Base-by-base conservation (phyloP, 30 jellyfish, hydroid and myxozoan species). In the Aurelia sp. region DNA sequence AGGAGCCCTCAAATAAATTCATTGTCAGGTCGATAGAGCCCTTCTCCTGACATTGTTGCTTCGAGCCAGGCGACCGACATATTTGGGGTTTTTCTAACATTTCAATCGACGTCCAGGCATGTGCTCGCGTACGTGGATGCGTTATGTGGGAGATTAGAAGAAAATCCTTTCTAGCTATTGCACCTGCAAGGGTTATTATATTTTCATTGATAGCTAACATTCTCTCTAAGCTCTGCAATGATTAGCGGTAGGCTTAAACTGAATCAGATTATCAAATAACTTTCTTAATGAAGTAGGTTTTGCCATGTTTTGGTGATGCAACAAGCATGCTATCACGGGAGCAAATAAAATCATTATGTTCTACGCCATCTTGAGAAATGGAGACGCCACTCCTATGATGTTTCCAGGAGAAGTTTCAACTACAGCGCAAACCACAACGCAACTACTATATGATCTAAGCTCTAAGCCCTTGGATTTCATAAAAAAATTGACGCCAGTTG, bases 151-250 rank as follows among this genome's bases (percentile, higher is more conserved):
- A 59, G 68, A 59, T 59, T 59, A 59, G 9, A 59, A 0, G 2
- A 8, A 77, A 77, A 59, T 40, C 88, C 78, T 17, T 19, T 53
- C 57, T 16, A 40, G 73, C 60, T 38, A 38, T 7, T 47, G 88
- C 88, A 77, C 88, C 88, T 77, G 88, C 52, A 31, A 20, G 88
- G 57, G 68, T 21, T 50, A 77, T 77, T 22, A 47, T 58, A 16
- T 70, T 60, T 40, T 31, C 63, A 75, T 31, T 77, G 63, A 60
- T 52, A 38, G 44, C 88, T 60, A 40, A 13, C 88, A 24, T 64
- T 48, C 63, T 77, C 20, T 60, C 20, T 78, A 57, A 57, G 62
- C 63, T 57, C 0, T 59, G 38, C 4, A 47, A 63, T 60, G 71
- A 60, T 78, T 40, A 78, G 70, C 72, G 80, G 89, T 78, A 57